Evolutionary conservation across 2,113 vertebrate species (phyloP), one percentile per base, ranked within the genome.

Genomic region (Ageneiosus marmoratus): DNA sequence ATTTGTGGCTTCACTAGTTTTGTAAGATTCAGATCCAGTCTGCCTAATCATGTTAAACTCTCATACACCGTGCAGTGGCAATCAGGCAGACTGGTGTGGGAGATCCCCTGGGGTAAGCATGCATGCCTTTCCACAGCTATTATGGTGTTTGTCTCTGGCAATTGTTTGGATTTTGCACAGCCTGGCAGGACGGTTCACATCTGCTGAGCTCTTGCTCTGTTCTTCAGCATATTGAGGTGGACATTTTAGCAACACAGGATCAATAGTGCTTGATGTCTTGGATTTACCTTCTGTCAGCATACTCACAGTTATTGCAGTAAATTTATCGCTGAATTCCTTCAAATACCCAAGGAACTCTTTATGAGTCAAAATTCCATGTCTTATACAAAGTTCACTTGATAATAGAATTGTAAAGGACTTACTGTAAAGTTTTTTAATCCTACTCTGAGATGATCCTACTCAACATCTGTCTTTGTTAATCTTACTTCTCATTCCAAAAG

Each of bases 271-370:
- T 83, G 88, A 72, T 83, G 78, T 86, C 41, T 85, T 88, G 90
- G 87, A 91, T 91, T 92, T 89, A 88, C 77, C 83, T 87, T 86
- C 87, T 88, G 88, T 93, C 90, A 89, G 90, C 78, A 81, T 15
- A 79, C 77, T 90, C 91, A 90, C 89, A 86, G 18, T 9, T 34
- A 50, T 86, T 83, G 51, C 75, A 84, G 58, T 86, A 32, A 29
- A 46, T 63, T 63, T 27, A 8, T 22, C 27, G 10, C 15, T 48
- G 24, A 44, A 48, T 63, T 62, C 46, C 8, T 51, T 29, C 29
- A 51, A 15, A 51, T 55, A 75, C 50, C 20, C 46, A 84, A 44
- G 34, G 65, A 41, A 84, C 51, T 46, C 41, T 27, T 62, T 0
- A n/a, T 48, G 22, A 69, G 32, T 80, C 48, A 72, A 29, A 22